These are phyloP conservation scores for Hymenopus coronatus DNA, from an alignment of 2,888 invertebrate genomes.

Conservation along the genomic window DNA sequence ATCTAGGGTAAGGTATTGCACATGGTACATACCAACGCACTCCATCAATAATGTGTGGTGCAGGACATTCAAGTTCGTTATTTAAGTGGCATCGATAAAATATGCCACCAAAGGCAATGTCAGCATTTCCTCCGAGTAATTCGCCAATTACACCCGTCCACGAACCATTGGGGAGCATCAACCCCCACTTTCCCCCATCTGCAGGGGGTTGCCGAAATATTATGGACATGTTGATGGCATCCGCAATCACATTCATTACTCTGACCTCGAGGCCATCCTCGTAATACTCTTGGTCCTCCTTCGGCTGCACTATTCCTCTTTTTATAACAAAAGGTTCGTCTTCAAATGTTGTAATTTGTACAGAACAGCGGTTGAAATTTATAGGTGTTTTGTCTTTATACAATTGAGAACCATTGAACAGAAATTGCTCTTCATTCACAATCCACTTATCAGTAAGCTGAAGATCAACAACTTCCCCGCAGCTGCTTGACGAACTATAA, in stretches of 20 bases:
- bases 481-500: not conserved
- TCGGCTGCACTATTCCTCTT: not conserved
- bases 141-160: constrained; percentile 2
- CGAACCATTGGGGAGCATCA: not conserved
- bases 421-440: not conserved
- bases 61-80: not conserved
- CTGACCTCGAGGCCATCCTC: not conserved
- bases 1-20: constrained; percentile 50
- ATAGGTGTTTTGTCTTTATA: not conserved
- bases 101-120: not conserved
- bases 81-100: not conserved
- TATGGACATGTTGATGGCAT: not conserved
- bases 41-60: constrained; percentile 43
- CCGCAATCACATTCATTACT: not conserved
- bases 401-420: not conserved
- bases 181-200: not conserved
- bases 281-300: not conserved
- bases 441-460: not conserved
- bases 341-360: not conserved
- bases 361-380: not conserved
- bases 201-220: not conserved
- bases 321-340: not conserved
- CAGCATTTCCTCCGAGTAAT: not conserved
- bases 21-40: constrained; percentile 47
- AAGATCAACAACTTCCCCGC: not conserved